These are phyloP conservation scores for Catajapyx aquilonaris DNA, from an alignment of 1,140 invertebrate genomes.

Conservation along the genomic window DNA sequence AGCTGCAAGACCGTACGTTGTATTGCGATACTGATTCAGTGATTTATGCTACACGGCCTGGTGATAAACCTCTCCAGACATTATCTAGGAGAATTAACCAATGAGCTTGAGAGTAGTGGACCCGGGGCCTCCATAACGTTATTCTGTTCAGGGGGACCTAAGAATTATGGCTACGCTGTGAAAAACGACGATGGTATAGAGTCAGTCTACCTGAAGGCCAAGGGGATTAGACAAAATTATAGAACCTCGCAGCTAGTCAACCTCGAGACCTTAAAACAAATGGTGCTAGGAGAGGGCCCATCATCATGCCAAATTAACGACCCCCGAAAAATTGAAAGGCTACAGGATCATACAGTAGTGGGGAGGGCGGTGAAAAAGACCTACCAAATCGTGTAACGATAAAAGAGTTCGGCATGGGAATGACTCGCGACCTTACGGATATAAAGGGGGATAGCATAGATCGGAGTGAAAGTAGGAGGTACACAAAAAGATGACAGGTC, in stretches of 20 bases:
- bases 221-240: too few species aligned
- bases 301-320: too few species aligned
- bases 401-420: constrained; percentile 9
- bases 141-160: too few species aligned
- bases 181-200: too few species aligned
- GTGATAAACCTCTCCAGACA: constrained; percentile 11
- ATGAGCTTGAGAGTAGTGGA: constrained; percentile 15
- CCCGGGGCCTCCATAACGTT: constrained; percentile 13
- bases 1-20: constrained; percentile 14
- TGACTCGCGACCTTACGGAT: constrained; percentile 10
- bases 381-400: constrained; percentile 12
- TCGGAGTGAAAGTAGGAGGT: too few species aligned
- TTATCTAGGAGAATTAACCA: constrained; percentile 16
- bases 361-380: constrained; percentile 1
- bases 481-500: too few species aligned
- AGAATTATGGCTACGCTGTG: too few species aligned
- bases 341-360: not conserved
- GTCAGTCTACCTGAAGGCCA: too few species aligned
- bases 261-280: constrained; percentile 17
- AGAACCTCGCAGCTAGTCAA: constrained; percentile 14
- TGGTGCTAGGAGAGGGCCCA: too few species aligned
- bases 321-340: too few species aligned
- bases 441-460: too few species aligned
- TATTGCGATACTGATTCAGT: constrained; percentile 23
- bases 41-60: constrained; percentile 12